Percentiles rank a stretch among this genome's conserved stretches.
Evolutionary conservation across 37 sponge, comb jelly and placozoan species (phyloP).

Genomic region (Crambe crambe): DNA sequence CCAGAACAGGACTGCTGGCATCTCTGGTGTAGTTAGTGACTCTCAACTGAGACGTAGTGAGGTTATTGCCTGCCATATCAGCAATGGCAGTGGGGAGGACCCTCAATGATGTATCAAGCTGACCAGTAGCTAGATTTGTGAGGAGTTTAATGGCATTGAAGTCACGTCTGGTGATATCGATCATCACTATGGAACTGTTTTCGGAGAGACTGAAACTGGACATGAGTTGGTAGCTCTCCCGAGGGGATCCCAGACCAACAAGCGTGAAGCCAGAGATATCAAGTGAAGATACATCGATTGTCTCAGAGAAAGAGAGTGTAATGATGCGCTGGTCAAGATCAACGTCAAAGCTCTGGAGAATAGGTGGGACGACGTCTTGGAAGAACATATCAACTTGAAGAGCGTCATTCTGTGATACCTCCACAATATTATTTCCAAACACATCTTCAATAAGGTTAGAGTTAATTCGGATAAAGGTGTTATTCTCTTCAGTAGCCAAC

Average conservation of each 20-base stretch:
- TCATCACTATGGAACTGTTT: slow-evolving; percentile 40
- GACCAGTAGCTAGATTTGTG: slow-evolving; percentile 64
- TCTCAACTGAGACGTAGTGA: slow-evolving; percentile 26
- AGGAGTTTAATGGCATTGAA: slow-evolving; percentile 79
- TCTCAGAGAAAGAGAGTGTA: slow-evolving; percentile 83
- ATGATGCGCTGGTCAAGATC: slow-evolving; percentile 68
- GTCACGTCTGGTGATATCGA: slow-evolving; percentile 62
- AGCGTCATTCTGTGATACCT: slow-evolving; percentile 22
- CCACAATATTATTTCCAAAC: slow-evolving; percentile 64
- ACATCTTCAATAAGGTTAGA: slow-evolving; percentile 69
- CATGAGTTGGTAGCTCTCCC: slow-evolving; percentile 38
- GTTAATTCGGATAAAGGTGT: slow-evolving; percentile 57
- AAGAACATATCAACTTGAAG: slow-evolving; percentile 19
- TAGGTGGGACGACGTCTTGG: slow-evolving; percentile 53
- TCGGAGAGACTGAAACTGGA: slow-evolving; percentile 28
- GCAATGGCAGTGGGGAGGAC: slow-evolving; percentile 30
- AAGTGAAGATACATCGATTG: slow-evolving; percentile 78
- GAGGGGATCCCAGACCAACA: slow-evolving; percentile 18
- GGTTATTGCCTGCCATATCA: slow-evolving; percentile 66
- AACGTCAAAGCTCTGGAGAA: slow-evolving; percentile 60
- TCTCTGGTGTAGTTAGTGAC: slow-evolving; percentile 66
- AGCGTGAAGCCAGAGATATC: slow-evolving; percentile 57
- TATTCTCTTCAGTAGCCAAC: slow-evolving; percentile 55
- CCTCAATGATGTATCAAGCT: slow-evolving; percentile 57
- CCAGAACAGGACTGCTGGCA: slow-evolving; percentile 50